phyloP scores from a whole-genome alignment of 2,888 invertebrate species.

The Drosophila mimica region DNA sequence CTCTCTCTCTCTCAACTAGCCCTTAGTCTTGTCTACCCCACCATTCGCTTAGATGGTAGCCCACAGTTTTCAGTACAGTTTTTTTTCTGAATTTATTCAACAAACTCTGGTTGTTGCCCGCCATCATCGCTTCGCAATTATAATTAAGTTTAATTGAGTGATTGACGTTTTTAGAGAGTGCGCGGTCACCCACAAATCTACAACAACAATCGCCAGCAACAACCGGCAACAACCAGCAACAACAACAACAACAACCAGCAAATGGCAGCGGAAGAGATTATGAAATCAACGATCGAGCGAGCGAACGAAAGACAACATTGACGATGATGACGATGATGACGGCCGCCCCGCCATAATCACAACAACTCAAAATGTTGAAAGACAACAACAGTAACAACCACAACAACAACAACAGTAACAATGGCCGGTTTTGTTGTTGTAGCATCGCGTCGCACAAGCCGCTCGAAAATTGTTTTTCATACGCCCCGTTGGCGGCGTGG shows the following conservation, averaged over 20 bases:
- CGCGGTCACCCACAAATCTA: conserved; percentile 79
- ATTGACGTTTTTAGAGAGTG: conserved; percentile 84
- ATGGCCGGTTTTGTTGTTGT: conserved; percentile 46
- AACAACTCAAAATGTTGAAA: conserved; percentile 75
- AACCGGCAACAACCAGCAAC: conserved; percentile 29
- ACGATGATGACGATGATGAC: conserved; percentile 53
- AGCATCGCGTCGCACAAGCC: conserved; percentile 37
- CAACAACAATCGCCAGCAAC: conserved; percentile 44
- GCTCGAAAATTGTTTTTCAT: conserved; percentile 63
- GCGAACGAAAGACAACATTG: conserved; percentile 36
- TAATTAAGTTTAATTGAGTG: conserved; percentile 85
- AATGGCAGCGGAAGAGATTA: conserved; percentile 71
- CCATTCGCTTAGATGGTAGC: neutral
- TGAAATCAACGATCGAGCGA: conserved; percentile 68
- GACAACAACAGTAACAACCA: conserved; percentile 45
- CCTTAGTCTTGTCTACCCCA: conserved; percentile 27
- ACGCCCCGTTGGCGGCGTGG: conserved; percentile 71
- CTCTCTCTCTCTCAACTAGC: conserved; percentile 9
- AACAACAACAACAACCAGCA: conserved; percentile 32
- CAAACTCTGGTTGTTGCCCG: conserved; percentile 69
- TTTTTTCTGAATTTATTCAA: conserved; percentile 54
- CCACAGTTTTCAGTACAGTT: conserved; percentile 11
- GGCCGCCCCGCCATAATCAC: conserved; percentile 67
- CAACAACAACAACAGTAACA: conserved; percentile 34
- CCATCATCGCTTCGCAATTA: conserved; percentile 83